Base-by-base conservation (phyloP, 2,888 invertebrate genomes). In the Exephanes ischioxanthus region DNA sequence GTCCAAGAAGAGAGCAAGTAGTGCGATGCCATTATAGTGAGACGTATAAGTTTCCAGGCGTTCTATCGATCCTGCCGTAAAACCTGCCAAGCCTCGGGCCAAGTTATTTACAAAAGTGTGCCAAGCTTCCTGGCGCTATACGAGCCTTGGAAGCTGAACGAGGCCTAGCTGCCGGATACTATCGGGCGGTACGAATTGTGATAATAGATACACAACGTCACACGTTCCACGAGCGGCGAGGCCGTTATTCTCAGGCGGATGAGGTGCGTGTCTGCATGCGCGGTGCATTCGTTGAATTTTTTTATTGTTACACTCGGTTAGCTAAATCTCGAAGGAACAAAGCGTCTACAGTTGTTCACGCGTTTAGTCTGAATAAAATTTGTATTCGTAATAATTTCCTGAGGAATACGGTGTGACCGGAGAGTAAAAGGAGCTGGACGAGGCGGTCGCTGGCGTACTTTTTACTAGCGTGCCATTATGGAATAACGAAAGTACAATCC, bases 51-150 rank as follows among this genome's bases (percentile, higher is more conserved):
- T 83, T 85, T 70, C 66, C 73, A 61, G 81, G 70, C 75, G 51
- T 26, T 7, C 30, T 85, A 83, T 85, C 67, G n/a, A 48, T 73
- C 41, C 82, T 75, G 33, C 41, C 45, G 55, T 72, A 72, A 71
- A 79, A 76, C 72, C 58, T 80, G 53, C 30, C 67, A 72, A 76
- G 55, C 79, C 45, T 66, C 80, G 76, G 71, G 79, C 79, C 61
- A 68, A 83, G 79, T 73, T 71, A 81, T 73, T 72, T 76, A 19
- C 66, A 76, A 81, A 85, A 85, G 48, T 85, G 63, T 83, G 80
- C 76, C 76, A 78, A 19, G 76, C 63, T 82, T 80, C 71, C 63
- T 71, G 67, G 51, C 63, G 67, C 68, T 61, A 7, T 19, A 22
- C 3, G 66, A 45, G 41, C 63, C 61, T 41, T 53, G 45, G 63